Evolutionary conservation across 2,888 invertebrate species (phyloP).

Genomic region (Psococerastis gibbosa): DNA sequence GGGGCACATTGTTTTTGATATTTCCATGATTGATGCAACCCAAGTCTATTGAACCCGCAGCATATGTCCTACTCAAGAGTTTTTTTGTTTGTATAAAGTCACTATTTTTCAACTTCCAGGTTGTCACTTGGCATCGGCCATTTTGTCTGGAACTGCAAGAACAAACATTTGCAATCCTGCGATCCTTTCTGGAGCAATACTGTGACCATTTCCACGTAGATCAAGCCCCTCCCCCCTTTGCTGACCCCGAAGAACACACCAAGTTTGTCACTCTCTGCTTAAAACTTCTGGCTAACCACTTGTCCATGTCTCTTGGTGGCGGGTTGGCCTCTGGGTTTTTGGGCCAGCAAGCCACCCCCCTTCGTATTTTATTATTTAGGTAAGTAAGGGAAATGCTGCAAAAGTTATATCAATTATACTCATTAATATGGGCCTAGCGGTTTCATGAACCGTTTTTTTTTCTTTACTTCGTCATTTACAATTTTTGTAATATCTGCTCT

Average conservation of each 20-base stretch:
- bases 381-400: slow-evolving; percentile 20
- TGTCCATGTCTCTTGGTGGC: slow-evolving; percentile 34
- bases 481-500: no score
- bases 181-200: slow-evolving; percentile 36
- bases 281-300: slow-evolving; percentile 35
- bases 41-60: no score
- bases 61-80: no score
- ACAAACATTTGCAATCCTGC: slow-evolving; percentile 34
- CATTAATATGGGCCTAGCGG: neutral
- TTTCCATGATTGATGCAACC: no score
- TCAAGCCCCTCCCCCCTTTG: slow-evolving; percentile 30
- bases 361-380: slow-evolving; percentile 35
- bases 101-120: no score
- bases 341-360: slow-evolving; percentile 31
- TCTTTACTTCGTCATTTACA: neutral
- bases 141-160: slow-evolving; percentile 42
- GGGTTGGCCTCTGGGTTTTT: slow-evolving; percentile 30
- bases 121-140: slow-evolving; percentile 35
- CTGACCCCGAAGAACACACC: slow-evolving; percentile 29
- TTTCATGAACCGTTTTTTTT: no score
- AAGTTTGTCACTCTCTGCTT: slow-evolving; percentile 36
- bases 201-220: slow-evolving; percentile 29
- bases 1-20: neutral
- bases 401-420: no score
- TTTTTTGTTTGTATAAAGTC: no score